Evolutionary conservation across 1,140 invertebrate species (phyloP).

Genomic region (Lordiphosa mommai): DNA sequence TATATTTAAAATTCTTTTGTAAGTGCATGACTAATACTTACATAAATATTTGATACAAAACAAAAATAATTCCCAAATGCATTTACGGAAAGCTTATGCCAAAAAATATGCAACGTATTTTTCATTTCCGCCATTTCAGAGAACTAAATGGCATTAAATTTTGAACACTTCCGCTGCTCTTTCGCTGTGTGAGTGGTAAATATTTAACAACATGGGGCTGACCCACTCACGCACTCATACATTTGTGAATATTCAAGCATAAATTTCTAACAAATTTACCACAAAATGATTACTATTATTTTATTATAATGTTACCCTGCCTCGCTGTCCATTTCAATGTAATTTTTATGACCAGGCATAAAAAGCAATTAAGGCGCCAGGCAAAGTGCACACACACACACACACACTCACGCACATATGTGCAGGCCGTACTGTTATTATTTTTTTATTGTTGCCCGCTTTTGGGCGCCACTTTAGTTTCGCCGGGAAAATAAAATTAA

Average conservation of each 20-base stretch:
- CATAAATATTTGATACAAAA: constrained; percentile 8
- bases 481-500: constrained; percentile 64
- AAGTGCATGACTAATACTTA: too few relatives aligned
- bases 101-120: constrained; percentile 15
- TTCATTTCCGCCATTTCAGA: constrained; percentile 22
- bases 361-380: constrained; percentile 62
- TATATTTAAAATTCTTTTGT: too few relatives aligned
- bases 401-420: constrained; percentile 11
- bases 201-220: constrained; percentile 15
- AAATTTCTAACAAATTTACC: constrained; percentile 63
- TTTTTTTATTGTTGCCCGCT: constrained; percentile 27
- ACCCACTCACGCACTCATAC: not conserved
- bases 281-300: constrained; percentile 70
- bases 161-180: constrained; percentile 22
- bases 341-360: constrained; percentile 47
- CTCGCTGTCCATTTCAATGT: constrained; percentile 14
- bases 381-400: constrained; percentile 37
- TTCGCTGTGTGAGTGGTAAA: constrained; percentile 9
- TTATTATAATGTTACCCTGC: constrained; percentile 43
- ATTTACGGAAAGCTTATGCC: not conserved
- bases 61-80: constrained; percentile 6
- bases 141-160: constrained; percentile 30
- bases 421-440: constrained; percentile 40
- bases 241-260: constrained; percentile 18
- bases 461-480: constrained; percentile 46